Conservation (phyloP, 2,888 invertebrate species). For the Acronicta psi region DNA sequence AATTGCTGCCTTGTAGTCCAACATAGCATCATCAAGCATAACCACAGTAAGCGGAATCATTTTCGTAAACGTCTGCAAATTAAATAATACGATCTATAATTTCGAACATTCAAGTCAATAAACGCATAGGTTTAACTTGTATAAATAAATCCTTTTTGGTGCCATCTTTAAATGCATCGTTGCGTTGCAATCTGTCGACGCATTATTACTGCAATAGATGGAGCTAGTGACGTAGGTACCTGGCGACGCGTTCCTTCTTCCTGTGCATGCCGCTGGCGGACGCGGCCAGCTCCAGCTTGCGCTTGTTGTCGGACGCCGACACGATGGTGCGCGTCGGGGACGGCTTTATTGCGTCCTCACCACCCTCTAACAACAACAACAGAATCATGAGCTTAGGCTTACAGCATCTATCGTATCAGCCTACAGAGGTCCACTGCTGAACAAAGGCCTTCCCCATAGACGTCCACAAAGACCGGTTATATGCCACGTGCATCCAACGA, state of each 20-base stretch:
- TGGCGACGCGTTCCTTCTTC: slow-evolving; percentile 90
- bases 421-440: too few relatives aligned
- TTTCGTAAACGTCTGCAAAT: not conserved
- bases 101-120: not conserved
- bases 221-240: slow-evolving; percentile 63
- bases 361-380: slow-evolving; percentile 73
- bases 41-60: not conserved
- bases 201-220: not conserved
- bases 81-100: not conserved
- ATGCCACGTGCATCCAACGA: too few relatives aligned
- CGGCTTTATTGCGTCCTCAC: slow-evolving; percentile 90
- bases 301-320: slow-evolving; percentile 90
- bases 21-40: too few relatives aligned
- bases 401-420: too few relatives aligned
- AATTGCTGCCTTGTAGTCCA: too few relatives aligned
- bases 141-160: too few relatives aligned
- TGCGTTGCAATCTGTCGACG: too few relatives aligned
- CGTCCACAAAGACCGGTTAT: too few relatives aligned
- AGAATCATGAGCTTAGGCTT: not conserved
- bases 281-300: slow-evolving; percentile 93
- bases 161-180: too few relatives aligned
- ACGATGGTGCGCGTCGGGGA: slow-evolving; percentile 90
- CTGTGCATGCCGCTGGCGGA: slow-evolving; percentile 91
- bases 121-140: too few relatives aligned
- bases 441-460: too few relatives aligned